These are phyloP conservation scores for Ovis aries DNA, from an alignment of 2,113 vertebrate genomes.

Conservation along the genomic window ARS-UI_Ramb_v3.0 NC_056054.1:72748001-72748500, in stretches of 20 bases:
- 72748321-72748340: neutral
- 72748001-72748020: conserved; percentile 51
- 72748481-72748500: neutral
- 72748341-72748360: neutral
- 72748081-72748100: conserved; percentile 46
- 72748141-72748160: neutral
- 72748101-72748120: conserved; percentile 4
- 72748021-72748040: conserved; percentile 10
- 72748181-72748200: neutral
- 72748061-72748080: conserved; percentile 17
- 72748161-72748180: neutral
- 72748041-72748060: neutral
- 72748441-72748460: neutral
- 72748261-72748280: neutral
- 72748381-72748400: neutral
- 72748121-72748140: neutral
- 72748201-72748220: neutral
- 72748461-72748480: neutral
- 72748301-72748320: conserved; percentile 40
- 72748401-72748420: neutral
- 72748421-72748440: neutral
- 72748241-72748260: neutral
- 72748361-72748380: neutral
- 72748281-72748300: neutral
- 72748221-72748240: neutral